Percentiles rank a stretch among this genome's conserved stretches.
Conservation (phyloP, 2,113 vertebrate genomes). For the Bungarus multicinctus region DNA sequence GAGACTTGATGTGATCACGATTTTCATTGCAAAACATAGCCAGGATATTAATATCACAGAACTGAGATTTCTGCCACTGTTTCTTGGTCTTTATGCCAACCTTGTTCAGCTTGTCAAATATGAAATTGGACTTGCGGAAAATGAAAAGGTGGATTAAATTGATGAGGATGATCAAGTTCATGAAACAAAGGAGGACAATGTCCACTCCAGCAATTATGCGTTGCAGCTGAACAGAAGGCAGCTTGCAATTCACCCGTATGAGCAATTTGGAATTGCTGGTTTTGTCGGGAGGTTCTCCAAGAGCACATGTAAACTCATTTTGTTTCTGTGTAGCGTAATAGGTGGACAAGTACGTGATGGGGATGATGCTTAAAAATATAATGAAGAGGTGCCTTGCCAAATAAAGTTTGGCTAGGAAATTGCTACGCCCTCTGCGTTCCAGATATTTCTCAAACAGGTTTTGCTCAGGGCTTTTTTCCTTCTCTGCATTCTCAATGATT, state of each 20-base stretch:
- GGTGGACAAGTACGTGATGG: conserved; percentile 92
- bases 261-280: conserved; percentile 79
- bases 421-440: conserved; percentile 93
- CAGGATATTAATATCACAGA: conserved; percentile 98
- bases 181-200: conserved; percentile 87
- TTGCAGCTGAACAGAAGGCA: conserved; percentile 95
- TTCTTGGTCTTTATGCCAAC: conserved; percentile 95
- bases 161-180: conserved; percentile 94
- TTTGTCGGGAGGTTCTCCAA: conserved; percentile 87
- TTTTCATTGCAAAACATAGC: conserved; percentile 99
- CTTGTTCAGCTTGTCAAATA: conserved; percentile 98
- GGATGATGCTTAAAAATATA: conserved; percentile 94
- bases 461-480: conserved; percentile 98
- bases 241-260: conserved; percentile 92
- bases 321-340: conserved; percentile 96
- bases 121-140: conserved; percentile 98
- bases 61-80: conserved; percentile 97
- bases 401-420: conserved; percentile 96
- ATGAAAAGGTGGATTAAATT: conserved; percentile 97
- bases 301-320: conserved; percentile 93
- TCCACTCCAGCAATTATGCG: conserved; percentile 95
- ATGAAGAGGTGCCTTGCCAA: conserved; percentile 91
- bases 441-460: conserved; percentile 98
- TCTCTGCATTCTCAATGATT: conserved; percentile 98
- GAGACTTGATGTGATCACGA: conserved; percentile 97